A percentile compares a stretch with the other conserved stretches of the same genome.
phyloP scores from a whole-genome alignment of 2,888 invertebrate genomes.

The Parnassius apollo region DNA sequence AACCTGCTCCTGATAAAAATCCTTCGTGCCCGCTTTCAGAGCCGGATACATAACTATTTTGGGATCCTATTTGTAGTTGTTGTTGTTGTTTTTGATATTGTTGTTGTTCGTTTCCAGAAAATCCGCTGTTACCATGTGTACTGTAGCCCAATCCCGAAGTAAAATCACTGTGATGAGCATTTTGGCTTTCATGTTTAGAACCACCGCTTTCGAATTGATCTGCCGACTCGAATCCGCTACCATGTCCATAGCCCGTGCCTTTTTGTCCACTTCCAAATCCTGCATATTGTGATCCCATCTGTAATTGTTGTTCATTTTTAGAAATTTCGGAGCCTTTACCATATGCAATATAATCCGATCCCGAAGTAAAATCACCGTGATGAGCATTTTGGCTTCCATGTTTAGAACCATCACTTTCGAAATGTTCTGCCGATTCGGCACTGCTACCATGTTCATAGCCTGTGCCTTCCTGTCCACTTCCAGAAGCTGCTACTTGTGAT shows the following conservation, averaged over 20 bases:
- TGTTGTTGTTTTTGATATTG: no score
- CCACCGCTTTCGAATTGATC: conserved; percentile 6
- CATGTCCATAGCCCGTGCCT: neutral
- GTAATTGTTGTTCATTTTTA: conserved; percentile 30
- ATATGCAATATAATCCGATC: conserved; percentile 10
- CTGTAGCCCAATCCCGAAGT: conserved; percentile 6
- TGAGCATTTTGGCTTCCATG: conserved; percentile 4
- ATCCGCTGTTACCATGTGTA: conserved; percentile 15
- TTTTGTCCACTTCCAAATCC: neutral
- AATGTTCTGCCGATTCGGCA: neutral
- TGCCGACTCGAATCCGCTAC: neutral
- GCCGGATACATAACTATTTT: neutral
- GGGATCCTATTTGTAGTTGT: conserved; percentile 17
- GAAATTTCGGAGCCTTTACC: conserved; percentile 17
- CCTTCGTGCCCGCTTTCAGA: neutral
- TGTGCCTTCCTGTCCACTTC: neutral
- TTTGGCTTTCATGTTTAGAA: neutral
- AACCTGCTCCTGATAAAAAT: conserved; percentile 19
- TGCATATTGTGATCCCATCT: neutral
- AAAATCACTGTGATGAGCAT: conserved; percentile 4
- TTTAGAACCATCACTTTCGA: conserved; percentile 6
- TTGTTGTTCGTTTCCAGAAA: conserved; percentile 28
- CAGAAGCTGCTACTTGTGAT: neutral
- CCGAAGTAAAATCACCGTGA: conserved; percentile 1
- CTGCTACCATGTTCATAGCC: neutral